Percentiles rank a stretch among this genome's conserved stretches.
phyloP scores from a whole-genome alignment of 2,888 invertebrate genomes.

The Sthenelais limicola region DNA sequence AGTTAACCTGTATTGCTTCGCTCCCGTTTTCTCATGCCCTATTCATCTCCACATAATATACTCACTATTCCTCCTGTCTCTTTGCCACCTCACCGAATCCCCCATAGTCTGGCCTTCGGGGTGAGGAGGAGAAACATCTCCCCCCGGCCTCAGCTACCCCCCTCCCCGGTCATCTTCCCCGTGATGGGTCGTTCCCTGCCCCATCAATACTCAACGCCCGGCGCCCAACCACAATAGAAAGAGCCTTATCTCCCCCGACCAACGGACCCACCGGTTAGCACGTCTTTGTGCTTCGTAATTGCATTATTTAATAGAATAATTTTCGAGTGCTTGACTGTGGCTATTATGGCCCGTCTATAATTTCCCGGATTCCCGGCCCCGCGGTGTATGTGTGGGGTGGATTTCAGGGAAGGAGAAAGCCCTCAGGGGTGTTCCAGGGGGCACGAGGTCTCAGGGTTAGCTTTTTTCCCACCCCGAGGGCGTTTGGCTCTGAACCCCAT shows the following conservation, averaged over 20 bases:
- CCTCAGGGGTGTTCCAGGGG: not conserved
- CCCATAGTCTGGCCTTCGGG: too few relatives aligned
- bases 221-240: conserved; percentile 34
- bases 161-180: conserved; percentile 7
- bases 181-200: conserved; percentile 31
- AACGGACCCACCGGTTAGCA: conserved; percentile 34
- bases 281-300: conserved; percentile 40
- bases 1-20: too few relatives aligned
- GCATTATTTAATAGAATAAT: conserved; percentile 45
- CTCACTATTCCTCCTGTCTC: too few relatives aligned
- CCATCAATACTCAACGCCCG: conserved; percentile 37
- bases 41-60: too few relatives aligned
- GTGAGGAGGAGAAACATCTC: not conserved
- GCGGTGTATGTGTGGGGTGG: conserved; percentile 27
- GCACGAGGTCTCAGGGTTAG: not conserved
- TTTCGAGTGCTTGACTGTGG: conserved; percentile 41
- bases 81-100: too few relatives aligned
- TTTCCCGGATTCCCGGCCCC: conserved; percentile 24
- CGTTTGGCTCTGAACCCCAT: conserved; percentile 19
- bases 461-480: conserved; percentile 15
- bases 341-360: conserved; percentile 33
- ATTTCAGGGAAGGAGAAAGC: too few relatives aligned
- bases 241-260: conserved; percentile 40
- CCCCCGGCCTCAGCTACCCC: not conserved
- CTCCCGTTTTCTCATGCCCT: too few relatives aligned